Percentiles rank a stretch among this genome's conserved stretches.
Conservation (phyloP, 1,140 invertebrate genomes). For the Gryllus bimaculatus region DNA sequence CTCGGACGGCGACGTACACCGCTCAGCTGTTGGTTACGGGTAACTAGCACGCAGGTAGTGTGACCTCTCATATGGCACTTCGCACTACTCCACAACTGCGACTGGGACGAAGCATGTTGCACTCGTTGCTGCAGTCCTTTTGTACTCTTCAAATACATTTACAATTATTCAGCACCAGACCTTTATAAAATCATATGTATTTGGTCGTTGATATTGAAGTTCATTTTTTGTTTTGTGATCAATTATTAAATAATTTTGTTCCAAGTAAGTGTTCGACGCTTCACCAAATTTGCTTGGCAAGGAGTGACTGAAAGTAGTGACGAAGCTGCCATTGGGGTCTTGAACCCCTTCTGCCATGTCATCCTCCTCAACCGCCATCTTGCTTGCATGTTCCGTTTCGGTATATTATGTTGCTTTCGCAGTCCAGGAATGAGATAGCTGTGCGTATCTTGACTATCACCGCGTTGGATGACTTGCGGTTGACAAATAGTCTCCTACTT, state of each 20-base stretch:
- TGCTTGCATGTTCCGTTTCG: conserved; percentile 14
- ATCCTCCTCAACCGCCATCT: not conserved
- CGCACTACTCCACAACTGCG: not conserved
- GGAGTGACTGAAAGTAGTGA: not conserved
- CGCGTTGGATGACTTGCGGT: conserved; percentile 23
- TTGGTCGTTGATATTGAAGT: no score
- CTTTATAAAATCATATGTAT: no score
- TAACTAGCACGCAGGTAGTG: conserved; percentile 25
- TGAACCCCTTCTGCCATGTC: not conserved
- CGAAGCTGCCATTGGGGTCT: not conserved
- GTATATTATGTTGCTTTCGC: conserved; percentile 20
- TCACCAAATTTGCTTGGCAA: not conserved
- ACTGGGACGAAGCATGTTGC: not conserved
- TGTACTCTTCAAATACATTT: no score
- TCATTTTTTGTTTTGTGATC: no score
- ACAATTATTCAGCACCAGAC: no score
- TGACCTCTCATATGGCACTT: not conserved
- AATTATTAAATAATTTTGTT: no score
- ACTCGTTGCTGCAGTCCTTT: not conserved
- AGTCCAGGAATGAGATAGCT: conserved; percentile 21
- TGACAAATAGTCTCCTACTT: conserved; percentile 21
- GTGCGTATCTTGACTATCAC: conserved; percentile 22
- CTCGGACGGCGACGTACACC: conserved; percentile 30
- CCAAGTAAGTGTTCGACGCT: no score
- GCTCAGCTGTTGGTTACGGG: conserved; percentile 39